These are phyloP conservation scores for Chionomys nivalis DNA, from an alignment of 2,113 vertebrate species.

Conservation along the genomic window DNA sequence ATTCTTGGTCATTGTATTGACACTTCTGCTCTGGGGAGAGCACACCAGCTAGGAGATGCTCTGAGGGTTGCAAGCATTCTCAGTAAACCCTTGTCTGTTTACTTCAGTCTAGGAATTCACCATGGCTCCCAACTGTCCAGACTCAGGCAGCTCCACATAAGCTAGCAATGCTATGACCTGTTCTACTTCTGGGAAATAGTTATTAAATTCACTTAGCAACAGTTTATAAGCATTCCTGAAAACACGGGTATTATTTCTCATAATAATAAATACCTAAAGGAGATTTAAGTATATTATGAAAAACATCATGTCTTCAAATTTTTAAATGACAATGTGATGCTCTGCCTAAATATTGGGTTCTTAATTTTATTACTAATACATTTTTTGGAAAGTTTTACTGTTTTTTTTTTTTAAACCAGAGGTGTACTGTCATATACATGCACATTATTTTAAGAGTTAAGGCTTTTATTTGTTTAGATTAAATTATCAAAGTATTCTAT, in stretches of 20 bases:
- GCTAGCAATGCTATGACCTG: not conserved
- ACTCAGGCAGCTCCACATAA: conserved; percentile 52
- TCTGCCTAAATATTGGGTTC: not conserved
- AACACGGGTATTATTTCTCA: conserved; percentile 12
- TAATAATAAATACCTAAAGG: conserved; percentile 9
- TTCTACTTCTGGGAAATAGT: not conserved
- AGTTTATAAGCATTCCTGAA: not conserved
- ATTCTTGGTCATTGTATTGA: conserved; percentile 29
- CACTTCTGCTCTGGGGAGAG: conserved; percentile 30
- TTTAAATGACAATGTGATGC: not conserved
- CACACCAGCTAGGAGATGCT: not conserved
- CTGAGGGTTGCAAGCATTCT: not conserved
- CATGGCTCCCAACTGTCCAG: not conserved
- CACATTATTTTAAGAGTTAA: conserved; percentile 38
- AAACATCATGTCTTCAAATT: not conserved
- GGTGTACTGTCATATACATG: not conserved
- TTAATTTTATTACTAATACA: not conserved
- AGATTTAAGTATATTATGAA: conserved; percentile 30
- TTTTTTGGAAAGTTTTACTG: not conserved
- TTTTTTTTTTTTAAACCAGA: not conserved
- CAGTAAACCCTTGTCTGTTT: not conserved
- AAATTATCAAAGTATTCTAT: not conserved
- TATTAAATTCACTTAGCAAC: conserved; percentile 5
- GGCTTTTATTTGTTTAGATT: not conserved
- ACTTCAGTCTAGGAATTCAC: conserved; percentile 25